Evolutionary conservation across 2,797 vertebrate species (phyloP).

Genomic region (Sebastes itinus): DNA sequence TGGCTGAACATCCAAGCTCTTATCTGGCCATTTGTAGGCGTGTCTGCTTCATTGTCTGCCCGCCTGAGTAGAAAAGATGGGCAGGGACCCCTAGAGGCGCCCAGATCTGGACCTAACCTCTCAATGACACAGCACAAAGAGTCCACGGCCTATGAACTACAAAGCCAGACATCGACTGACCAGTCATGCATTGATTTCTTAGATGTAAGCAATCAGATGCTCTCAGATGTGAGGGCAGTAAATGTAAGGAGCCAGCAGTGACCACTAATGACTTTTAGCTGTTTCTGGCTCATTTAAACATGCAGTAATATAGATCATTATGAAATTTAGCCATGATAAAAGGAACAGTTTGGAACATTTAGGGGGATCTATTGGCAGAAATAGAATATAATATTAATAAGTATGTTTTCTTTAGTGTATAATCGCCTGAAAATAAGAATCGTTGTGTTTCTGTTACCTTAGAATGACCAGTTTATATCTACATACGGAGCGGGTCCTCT

Average conservation of each 20-base stretch:
- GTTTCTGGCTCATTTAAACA: conserved; percentile 11
- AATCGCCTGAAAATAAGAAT: too few species aligned
- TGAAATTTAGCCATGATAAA: neutral
- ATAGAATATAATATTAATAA: neutral
- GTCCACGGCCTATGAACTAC: conserved; percentile 52
- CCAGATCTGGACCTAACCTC: conserved; percentile 69
- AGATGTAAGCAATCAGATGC: conserved; percentile 54
- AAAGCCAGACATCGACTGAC: conserved; percentile 66
- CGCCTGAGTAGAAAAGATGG: conserved; percentile 71
- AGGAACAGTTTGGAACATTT: neutral
- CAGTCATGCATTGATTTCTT: conserved; percentile 59
- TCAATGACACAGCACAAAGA: conserved; percentile 74
- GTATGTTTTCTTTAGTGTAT: neutral
- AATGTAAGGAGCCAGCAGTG: conserved; percentile 34
- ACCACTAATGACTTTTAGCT: conserved; percentile 15
- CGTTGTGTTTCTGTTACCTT: too few species aligned
- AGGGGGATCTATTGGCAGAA: neutral
- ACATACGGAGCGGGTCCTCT: too few species aligned
- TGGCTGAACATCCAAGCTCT: conserved; percentile 71
- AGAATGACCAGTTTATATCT: too few species aligned
- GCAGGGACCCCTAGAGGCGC: conserved; percentile 68
- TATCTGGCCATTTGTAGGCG: conserved; percentile 77
- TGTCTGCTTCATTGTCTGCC: conserved; percentile 77
- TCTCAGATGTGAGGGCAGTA: conserved; percentile 34
- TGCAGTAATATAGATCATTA: neutral